phyloP scores from a whole-genome alignment of 2,797 vertebrate species.

The Anabas testudineus region DNA sequence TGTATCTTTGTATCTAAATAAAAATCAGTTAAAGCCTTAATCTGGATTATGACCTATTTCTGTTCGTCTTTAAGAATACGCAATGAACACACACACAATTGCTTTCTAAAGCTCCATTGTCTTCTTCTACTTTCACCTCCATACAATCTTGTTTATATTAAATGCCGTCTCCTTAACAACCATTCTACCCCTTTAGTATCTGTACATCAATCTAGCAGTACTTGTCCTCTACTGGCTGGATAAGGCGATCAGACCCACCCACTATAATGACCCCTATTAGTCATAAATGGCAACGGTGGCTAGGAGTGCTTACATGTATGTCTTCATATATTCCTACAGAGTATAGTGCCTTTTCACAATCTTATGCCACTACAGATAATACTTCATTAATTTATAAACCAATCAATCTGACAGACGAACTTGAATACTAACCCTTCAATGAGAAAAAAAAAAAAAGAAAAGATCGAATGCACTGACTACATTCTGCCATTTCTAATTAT shows the following conservation, averaged over 20 bases:
- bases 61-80: neutral
- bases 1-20: neutral
- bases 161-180: constrained; percentile 46
- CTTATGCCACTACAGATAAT: constrained; percentile 9
- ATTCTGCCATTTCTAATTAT: constrained; percentile 26
- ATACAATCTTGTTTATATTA: constrained; percentile 29
- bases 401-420: constrained; percentile 46
- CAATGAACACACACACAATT: neutral
- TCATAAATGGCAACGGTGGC: constrained; percentile 23
- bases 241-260: constrained; percentile 56
- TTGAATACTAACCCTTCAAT: constrained; percentile 23
- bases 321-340: constrained; percentile 5
- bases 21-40: neutral
- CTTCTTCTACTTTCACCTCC: neutral
- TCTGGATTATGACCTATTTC: neutral
- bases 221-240: constrained; percentile 53
- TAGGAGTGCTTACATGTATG: constrained; percentile 13
- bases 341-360: neutral
- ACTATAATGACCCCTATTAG: constrained; percentile 40
- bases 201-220: constrained; percentile 36
- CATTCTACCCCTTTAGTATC: constrained; percentile 9
- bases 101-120: neutral
- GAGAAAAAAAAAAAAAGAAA: neutral
- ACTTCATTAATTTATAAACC: constrained; percentile 42
- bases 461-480: neutral